A percentile compares a stretch with the other conserved stretches of the same genome.
Evolutionary conservation across 2,113 vertebrate species (phyloP).

Genomic region (Chloropsis hardwickii): DNA sequence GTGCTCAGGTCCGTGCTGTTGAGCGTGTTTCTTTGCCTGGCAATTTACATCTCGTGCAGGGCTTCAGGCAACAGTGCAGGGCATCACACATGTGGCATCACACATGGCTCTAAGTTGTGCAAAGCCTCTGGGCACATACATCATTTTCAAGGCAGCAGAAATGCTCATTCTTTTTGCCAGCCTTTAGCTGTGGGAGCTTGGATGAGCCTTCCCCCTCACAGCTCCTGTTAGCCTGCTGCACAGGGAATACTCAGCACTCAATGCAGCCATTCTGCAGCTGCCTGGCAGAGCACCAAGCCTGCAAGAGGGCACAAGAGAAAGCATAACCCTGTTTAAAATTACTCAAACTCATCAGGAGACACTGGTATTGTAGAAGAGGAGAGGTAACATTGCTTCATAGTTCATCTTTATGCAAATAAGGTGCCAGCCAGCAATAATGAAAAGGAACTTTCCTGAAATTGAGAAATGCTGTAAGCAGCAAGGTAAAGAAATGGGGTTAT

Average conservation of each 20-base stretch:
- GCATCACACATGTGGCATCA: not conserved
- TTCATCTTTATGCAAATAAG: not conserved
- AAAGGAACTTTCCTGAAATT: not conserved
- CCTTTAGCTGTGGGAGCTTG: not conserved
- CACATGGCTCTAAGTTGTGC: not conserved
- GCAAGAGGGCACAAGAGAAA: not conserved
- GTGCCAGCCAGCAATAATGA: not conserved
- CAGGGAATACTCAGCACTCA: not conserved
- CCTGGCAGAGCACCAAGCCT: slow-evolving; percentile 13
- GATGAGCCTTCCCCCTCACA: not conserved
- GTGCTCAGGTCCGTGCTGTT: not conserved
- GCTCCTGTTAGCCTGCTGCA: not conserved
- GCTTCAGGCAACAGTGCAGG: not conserved
- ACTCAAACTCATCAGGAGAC: not conserved
- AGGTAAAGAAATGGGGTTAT: not conserved
- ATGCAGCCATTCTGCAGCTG: not conserved
- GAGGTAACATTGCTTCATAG: not conserved
- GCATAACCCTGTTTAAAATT: not conserved
- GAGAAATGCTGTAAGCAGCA: not conserved
- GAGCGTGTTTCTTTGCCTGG: not conserved
- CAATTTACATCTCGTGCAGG: not conserved
- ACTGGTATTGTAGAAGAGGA: not conserved
- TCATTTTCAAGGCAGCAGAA: slow-evolving; percentile 25
- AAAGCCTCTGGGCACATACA: not conserved
- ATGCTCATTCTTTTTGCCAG: not conserved